Evolutionary conservation across 92 coral and sea anemone species (phyloP).

Genomic region (Zoanthus sociatus): DNA sequence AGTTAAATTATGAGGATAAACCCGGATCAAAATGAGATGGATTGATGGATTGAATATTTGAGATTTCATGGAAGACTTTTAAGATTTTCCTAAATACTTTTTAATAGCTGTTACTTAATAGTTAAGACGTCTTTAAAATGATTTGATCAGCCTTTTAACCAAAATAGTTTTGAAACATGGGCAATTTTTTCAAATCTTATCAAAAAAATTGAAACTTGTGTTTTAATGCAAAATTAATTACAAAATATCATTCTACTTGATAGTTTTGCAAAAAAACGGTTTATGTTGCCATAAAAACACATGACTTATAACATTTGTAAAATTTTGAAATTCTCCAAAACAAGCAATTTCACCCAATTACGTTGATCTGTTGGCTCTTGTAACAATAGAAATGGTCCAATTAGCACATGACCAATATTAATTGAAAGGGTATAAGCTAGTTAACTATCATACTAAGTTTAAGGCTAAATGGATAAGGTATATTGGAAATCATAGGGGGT

Average conservation of each 20-base stretch:
- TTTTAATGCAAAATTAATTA: conserved; percentile 2
- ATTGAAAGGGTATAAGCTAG: conserved; percentile 10
- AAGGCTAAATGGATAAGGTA: conserved; percentile 8
- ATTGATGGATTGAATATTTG: background rate
- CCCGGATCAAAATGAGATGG: background rate
- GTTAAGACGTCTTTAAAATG: conserved; percentile 5
- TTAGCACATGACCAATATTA: background rate
- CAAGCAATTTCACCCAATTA: conserved; percentile 1
- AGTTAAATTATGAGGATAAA: too few species aligned
- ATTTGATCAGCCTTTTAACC: background rate
- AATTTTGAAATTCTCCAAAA: conserved; percentile 8
- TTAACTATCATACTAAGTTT: conserved; percentile 9
- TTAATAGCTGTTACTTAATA: background rate
- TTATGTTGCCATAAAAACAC: background rate
- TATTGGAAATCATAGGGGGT: conserved; percentile 6
- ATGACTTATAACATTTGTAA: background rate
- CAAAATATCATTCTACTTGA: background rate
- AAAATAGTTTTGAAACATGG: background rate
- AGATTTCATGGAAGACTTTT: background rate
- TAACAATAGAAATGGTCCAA: conserved; percentile 6
- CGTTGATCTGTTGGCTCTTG: conserved; percentile 11
- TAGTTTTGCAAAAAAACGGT: conserved; percentile 5
- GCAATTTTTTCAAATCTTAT: background rate
- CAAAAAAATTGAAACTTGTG: background rate
- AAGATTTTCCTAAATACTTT: background rate